A percentile compares a stretch with the other conserved stretches of the same genome.
These are phyloP conservation scores for Microcebus murinus DNA, from an alignment of 2,113 vertebrate species.

Conservation along the genomic window DNA sequence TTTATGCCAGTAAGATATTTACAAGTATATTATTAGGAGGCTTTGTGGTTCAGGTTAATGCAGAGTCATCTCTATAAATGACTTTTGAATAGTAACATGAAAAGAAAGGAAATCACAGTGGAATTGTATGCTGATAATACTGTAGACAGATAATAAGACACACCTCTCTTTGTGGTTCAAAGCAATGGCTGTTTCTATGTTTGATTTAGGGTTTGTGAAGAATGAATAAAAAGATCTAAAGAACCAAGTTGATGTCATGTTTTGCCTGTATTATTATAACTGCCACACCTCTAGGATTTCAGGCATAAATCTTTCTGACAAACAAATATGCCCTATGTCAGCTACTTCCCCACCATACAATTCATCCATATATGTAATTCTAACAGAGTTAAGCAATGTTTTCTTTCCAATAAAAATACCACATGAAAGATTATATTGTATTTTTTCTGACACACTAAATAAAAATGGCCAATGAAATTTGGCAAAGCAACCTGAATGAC, in stretches of 20 bases:
- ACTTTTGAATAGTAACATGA: slow-evolving; percentile 6
- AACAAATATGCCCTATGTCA: background rate
- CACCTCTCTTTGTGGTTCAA: background rate
- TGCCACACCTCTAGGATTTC: background rate
- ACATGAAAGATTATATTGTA: slow-evolving; percentile 33
- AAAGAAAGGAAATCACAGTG: background rate
- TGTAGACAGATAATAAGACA: fast-evolving
- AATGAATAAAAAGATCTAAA: slow-evolving; percentile 46
- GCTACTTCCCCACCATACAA: background rate
- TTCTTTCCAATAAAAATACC: slow-evolving; percentile 34
- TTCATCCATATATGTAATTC: background rate
- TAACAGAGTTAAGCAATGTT: background rate
- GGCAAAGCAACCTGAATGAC: background rate
- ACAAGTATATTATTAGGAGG: background rate
- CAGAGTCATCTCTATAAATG: background rate
- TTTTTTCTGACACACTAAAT: slow-evolving; percentile 12
- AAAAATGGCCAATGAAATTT: background rate
- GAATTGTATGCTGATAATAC: background rate
- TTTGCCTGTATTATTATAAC: slow-evolving; percentile 8
- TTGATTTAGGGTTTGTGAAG: slow-evolving; percentile 48
- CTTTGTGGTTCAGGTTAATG: background rate
- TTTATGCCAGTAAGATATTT: background rate
- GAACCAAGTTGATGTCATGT: slow-evolving; percentile 27
- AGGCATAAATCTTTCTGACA: slow-evolving; percentile 44
- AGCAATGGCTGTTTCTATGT: slow-evolving; percentile 65